phyloP scores from a whole-genome alignment of 2,113 vertebrate species.

The Danionella cerebrum region DNA sequence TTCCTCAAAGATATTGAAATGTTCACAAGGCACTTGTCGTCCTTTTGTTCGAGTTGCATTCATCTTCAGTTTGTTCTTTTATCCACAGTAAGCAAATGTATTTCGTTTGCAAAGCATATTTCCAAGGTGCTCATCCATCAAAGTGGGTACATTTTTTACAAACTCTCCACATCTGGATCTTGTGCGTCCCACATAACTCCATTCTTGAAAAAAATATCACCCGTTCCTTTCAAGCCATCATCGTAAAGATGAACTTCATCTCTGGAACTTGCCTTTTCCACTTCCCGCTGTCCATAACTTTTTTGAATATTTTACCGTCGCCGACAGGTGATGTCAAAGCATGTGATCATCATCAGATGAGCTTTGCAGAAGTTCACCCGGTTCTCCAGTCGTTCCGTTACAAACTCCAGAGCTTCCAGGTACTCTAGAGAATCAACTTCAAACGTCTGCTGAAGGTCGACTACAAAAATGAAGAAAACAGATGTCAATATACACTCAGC shows the following conservation, averaged over 20 bases:
- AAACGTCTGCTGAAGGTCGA: constrained; percentile 85
- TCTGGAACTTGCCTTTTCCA: background rate
- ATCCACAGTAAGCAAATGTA: constrained; percentile 5
- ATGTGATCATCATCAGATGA: constrained; percentile 99
- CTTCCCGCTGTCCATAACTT: constrained; percentile 18
- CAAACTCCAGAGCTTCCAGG: constrained; percentile 86
- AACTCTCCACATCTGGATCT: background rate
- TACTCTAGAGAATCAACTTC: constrained; percentile 94
- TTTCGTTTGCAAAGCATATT: constrained; percentile 34
- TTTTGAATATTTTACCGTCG: constrained; percentile 64
- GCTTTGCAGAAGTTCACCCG: constrained; percentile 98
- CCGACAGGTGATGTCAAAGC: constrained; percentile 90
- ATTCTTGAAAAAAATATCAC: constrained; percentile 29
- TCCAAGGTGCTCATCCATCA: constrained; percentile 77
- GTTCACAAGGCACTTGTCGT: constrained; percentile 95
- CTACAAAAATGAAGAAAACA: constrained; percentile 50
- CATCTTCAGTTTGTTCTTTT: constrained; percentile 47
- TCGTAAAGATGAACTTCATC: background rate
- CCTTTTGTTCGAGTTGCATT: constrained; percentile 41
- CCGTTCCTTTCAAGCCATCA: background rate
- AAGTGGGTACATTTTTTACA: constrained; percentile 49
- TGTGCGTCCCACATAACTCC: background rate
- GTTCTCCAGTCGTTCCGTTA: constrained; percentile 88
- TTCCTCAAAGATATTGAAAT: constrained; percentile 69
- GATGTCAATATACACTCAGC: background rate